These are phyloP conservation scores for Bubo blakistoni DNA, from an alignment of 2,113 vertebrate species.

Conservation along the genomic window DNA sequence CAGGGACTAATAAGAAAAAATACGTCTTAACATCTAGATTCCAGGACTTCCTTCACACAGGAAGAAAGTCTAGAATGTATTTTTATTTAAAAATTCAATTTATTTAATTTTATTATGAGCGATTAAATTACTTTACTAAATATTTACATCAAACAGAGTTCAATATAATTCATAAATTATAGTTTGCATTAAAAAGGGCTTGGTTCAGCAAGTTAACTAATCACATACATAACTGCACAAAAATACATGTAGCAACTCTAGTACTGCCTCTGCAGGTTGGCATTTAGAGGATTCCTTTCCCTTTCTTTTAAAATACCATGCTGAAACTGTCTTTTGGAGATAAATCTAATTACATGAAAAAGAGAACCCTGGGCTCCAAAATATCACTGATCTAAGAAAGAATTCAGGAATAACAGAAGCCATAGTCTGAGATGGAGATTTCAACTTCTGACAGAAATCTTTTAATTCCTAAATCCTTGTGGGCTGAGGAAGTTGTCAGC, in stretches of 20 bases:
- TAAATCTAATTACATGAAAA: not conserved
- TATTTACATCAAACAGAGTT: not conserved
- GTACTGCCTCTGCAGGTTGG: not conserved
- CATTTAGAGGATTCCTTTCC: not conserved
- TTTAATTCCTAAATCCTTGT: not conserved
- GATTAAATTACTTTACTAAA: not conserved
- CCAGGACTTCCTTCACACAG: not conserved
- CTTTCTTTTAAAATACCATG: not conserved
- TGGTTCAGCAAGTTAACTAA: not conserved
- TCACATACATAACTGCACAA: not conserved
- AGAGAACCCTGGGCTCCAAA: not conserved
- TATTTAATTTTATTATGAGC: not conserved
- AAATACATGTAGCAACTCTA: not conserved
- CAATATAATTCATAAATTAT: not conserved
- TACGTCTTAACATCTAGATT: not conserved
- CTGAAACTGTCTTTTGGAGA: not conserved
- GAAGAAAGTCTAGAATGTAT: not conserved
- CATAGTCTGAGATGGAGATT: not conserved
- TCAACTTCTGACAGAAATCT: slow-evolving; percentile 11
- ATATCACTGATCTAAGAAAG: not conserved
- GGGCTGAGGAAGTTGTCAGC: not conserved
- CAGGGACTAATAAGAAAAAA: not conserved
- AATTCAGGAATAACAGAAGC: not conserved
- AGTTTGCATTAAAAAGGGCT: not conserved
- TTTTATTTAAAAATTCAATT: not conserved